Conservation (phyloP, 2,113 vertebrate genomes). For the Papio anubis region DNA sequence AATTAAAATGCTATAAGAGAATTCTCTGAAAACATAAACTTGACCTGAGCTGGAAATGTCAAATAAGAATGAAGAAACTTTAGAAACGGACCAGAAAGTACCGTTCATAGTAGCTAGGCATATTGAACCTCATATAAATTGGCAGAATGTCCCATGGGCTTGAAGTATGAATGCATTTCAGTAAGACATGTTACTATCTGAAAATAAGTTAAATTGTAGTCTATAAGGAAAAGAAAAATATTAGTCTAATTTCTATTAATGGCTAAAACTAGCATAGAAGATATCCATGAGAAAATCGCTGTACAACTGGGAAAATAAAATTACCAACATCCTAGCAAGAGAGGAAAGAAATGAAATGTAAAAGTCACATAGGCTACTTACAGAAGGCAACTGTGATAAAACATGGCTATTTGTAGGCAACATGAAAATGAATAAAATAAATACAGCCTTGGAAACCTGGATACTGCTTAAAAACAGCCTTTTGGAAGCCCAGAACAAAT, state of each 20-base stretch:
- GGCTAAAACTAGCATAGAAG: background rate
- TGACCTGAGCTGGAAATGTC: background rate
- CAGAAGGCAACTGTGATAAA: background rate
- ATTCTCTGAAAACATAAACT: background rate
- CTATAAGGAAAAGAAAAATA: slow-evolving; percentile 2
- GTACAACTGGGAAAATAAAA: slow-evolving; percentile 5
- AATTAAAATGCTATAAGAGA: background rate
- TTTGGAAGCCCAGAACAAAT: background rate
- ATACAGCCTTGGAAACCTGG: background rate
- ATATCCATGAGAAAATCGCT: background rate
- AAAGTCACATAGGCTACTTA: background rate
- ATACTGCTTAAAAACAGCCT: background rate
- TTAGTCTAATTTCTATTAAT: background rate
- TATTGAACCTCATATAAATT: background rate
- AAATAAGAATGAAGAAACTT: background rate
- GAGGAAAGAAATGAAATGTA: background rate
- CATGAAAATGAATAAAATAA: background rate
- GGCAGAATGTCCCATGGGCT: background rate
- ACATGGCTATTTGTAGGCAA: background rate
- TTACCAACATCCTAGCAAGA: background rate
- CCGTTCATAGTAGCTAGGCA: background rate
- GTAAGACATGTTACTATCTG: background rate
- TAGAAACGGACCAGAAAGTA: background rate
- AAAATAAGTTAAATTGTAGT: slow-evolving; percentile 32
- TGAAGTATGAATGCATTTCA: background rate